A percentile compares a stretch with the other conserved stretches of the same genome.
Conservation (phyloP, 2,888 invertebrate genomes). For the Orthosia incerta region DNA sequence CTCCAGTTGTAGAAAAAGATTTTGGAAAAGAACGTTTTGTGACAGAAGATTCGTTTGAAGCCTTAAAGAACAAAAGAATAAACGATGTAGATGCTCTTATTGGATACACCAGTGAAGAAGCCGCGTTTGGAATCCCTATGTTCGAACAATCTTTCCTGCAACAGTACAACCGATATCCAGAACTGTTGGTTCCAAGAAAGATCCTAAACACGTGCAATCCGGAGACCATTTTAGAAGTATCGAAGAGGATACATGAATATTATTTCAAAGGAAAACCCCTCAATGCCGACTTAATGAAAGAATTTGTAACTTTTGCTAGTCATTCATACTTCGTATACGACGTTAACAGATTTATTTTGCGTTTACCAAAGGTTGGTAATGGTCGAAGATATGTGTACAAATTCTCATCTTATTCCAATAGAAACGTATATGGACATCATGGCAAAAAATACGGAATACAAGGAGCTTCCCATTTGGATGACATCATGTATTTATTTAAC, state of each 20-base stretch:
- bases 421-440: constrained; percentile 71
- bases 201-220: constrained; percentile 67
- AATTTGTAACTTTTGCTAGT: constrained; percentile 66
- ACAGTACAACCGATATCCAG: constrained; percentile 68
- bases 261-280: constrained; percentile 73
- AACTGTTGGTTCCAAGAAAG: constrained; percentile 73
- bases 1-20: constrained; percentile 78
- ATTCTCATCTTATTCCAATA: constrained; percentile 73
- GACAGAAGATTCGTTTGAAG: constrained; percentile 68
- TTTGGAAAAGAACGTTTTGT: constrained; percentile 75
- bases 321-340: constrained; percentile 66
- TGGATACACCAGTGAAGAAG: constrained; percentile 93
- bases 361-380: constrained; percentile 42
- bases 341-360: constrained; percentile 55
- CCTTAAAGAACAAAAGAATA: constrained; percentile 83
- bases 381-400: constrained; percentile 53
- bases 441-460: constrained; percentile 71
- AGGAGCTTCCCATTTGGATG: constrained; percentile 80
- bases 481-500: constrained; percentile 79
- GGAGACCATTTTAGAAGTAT: constrained; percentile 65
- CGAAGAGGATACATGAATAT: constrained; percentile 71
- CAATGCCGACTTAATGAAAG: constrained; percentile 61
- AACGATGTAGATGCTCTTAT: constrained; percentile 92
- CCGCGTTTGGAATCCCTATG: constrained; percentile 70
- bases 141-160: constrained; percentile 48